phyloP scores from a whole-genome alignment of 23 tunicate species.

The Styela clava region DNA sequence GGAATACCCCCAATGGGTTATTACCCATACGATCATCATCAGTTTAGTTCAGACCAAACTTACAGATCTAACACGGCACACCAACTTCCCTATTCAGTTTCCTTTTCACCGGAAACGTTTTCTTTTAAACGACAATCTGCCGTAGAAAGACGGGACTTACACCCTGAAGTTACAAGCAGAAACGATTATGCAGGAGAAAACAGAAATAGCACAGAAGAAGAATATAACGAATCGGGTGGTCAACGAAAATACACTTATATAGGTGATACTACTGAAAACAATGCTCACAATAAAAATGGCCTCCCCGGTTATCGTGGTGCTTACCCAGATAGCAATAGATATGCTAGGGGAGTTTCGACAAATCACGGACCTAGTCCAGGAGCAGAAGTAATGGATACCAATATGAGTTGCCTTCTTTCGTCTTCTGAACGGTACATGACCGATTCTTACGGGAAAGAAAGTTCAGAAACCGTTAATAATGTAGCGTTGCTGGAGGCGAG shows the following conservation, averaged over 20 bases:
- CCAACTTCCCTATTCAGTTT: conserved; percentile 13
- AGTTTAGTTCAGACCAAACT: conserved; percentile 1
- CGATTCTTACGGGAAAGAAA: conserved; percentile 13
- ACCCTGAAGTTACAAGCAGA: neutral
- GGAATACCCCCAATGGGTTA: conserved; percentile 26
- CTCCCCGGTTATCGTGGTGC: neutral
- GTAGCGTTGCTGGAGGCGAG: conserved; percentile 32
- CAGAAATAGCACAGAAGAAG: neutral
- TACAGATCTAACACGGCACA: conserved; percentile 1
- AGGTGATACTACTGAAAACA: neutral
- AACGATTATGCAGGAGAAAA: neutral
- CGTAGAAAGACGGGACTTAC: neutral
- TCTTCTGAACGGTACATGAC: conserved; percentile 2
- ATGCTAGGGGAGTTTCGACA: neutral
- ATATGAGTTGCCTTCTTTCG: conserved; percentile 6
- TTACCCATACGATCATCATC: conserved; percentile 27
- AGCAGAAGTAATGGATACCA: neutral
- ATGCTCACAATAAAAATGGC: neutral
- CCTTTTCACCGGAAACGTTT: conserved; percentile 8
- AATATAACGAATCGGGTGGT: neutral
- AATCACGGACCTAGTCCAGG: neutral
- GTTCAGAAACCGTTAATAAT: conserved; percentile 17
- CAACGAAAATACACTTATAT: conserved; percentile 10
- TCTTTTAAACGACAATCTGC: conserved; percentile 5
- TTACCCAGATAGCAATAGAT: neutral